Conservation (phyloP, 1,140 invertebrate species). For the Zaprionus gabonicus region DNA sequence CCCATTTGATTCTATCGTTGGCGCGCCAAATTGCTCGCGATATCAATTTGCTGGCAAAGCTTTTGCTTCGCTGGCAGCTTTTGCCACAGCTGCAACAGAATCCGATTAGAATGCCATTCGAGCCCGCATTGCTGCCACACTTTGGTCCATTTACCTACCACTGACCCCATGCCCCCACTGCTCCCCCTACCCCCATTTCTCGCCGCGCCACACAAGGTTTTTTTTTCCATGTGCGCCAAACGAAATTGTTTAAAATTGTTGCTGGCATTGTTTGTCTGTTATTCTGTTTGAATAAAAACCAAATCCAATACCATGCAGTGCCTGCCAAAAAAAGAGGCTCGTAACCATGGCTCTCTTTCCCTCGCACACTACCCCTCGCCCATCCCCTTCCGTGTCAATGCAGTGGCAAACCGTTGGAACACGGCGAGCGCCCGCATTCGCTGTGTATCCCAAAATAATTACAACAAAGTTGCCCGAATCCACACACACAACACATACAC, state of each 20-base stretch:
- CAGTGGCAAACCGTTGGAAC: constrained; percentile 56
- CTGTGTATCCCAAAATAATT: constrained; percentile 50
- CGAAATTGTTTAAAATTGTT: constrained; percentile 75
- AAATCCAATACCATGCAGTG: constrained; percentile 36
- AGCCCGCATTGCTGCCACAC: constrained; percentile 23
- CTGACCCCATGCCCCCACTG: not conserved
- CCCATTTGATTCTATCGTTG: not conserved
- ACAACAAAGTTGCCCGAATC: constrained; percentile 45
- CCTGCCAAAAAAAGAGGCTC: constrained; percentile 31
- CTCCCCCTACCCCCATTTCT: not conserved
- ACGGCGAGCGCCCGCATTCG: constrained; percentile 17
- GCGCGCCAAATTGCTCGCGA: constrained; percentile 75
- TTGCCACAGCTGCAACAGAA: constrained; percentile 74
- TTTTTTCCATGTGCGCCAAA: constrained; percentile 43
- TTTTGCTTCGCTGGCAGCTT: constrained; percentile 58
- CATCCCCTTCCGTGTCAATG: not conserved
- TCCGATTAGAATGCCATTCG: constrained; percentile 74
- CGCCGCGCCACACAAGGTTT: not conserved
- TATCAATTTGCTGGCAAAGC: constrained; percentile 78
- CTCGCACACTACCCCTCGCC: no score
- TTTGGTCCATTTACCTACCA: constrained; percentile 5
- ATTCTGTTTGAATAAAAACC: constrained; percentile 16
- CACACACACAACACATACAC: constrained; percentile 43
- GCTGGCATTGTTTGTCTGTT: constrained; percentile 33
- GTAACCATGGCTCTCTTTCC: not conserved